Evolutionary conservation across 2,797 vertebrate species (phyloP).

Genomic region (Acestrorhynchus altus): DNA sequence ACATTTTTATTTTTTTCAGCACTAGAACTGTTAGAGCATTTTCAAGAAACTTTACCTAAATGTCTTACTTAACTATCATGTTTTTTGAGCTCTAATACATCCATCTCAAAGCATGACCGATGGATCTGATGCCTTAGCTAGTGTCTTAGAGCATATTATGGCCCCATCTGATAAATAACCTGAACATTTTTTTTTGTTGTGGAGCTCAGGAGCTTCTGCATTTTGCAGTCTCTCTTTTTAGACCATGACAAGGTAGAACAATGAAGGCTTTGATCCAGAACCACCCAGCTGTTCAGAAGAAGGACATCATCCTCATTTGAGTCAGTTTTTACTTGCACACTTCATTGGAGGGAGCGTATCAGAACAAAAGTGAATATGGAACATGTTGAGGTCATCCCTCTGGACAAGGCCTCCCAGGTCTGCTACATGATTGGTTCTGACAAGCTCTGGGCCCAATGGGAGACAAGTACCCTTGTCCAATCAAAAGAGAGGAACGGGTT

Average conservation of each 20-base stretch:
- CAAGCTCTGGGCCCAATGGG: constrained; percentile 47
- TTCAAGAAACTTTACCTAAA: too few species aligned
- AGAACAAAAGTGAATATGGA: constrained; percentile 14
- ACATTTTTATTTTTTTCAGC: background rate
- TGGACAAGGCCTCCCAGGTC: constrained; percentile 41
- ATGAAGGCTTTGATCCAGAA: background rate
- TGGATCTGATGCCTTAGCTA: too few species aligned
- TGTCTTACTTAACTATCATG: too few species aligned
- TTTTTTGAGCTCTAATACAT: background rate
- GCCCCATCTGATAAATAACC: background rate
- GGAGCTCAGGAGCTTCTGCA: background rate
- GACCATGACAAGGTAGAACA: background rate
- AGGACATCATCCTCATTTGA: constrained; percentile 26
- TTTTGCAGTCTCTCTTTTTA: background rate
- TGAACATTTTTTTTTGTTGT: background rate
- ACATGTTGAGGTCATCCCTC: constrained; percentile 22
- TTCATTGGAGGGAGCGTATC: constrained; percentile 14
- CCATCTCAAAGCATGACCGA: background rate
- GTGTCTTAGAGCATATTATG: background rate
- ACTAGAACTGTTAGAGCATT: too few species aligned
- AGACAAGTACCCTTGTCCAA: constrained; percentile 28
- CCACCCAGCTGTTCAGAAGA: background rate
- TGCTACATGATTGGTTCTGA: constrained; percentile 58
- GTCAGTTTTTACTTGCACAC: constrained; percentile 16
- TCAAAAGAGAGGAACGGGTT: constrained; percentile 15